A percentile compares a stretch with the other conserved stretches of the same genome.
These are phyloP conservation scores for Lasioglossum malachurum DNA, from an alignment of 2,888 invertebrate species.

Conservation along the genomic window DNA sequence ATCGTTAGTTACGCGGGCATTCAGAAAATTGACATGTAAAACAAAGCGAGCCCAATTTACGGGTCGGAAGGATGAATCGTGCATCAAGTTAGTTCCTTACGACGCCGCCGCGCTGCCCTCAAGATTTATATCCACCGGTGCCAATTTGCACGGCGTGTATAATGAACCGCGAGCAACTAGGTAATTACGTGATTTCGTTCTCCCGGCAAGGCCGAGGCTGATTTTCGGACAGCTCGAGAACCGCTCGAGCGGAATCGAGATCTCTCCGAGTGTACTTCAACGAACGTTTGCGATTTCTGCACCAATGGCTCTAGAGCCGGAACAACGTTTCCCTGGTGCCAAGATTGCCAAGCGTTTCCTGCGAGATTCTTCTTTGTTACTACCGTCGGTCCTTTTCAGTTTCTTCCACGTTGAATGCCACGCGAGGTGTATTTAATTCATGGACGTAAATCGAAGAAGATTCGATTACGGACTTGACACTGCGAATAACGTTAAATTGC, in stretches of 20 bases:
- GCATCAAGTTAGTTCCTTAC: not conserved
- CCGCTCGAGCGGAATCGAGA: slow-evolving; percentile 38
- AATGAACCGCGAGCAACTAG: not conserved
- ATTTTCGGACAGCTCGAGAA: slow-evolving; percentile 46
- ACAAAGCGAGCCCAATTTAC: slow-evolving; percentile 6
- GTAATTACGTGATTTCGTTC: slow-evolving; percentile 58
- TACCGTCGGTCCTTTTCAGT: not conserved
- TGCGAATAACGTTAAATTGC: too few species aligned
- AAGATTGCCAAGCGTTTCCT: slow-evolving; percentile 30
- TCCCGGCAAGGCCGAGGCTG: slow-evolving; percentile 20
- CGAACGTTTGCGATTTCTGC: slow-evolving; percentile 43
- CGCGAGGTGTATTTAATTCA: not conserved
- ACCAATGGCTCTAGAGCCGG: slow-evolving; percentile 29
- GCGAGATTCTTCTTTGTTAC: not conserved
- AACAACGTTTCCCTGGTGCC: slow-evolving; percentile 32
- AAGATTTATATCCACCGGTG: slow-evolving; percentile 14
- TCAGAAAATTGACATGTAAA: slow-evolving; percentile 12
- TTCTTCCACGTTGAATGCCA: not conserved
- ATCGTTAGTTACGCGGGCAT: slow-evolving; percentile 13
- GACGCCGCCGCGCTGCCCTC: not conserved
- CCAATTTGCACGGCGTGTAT: slow-evolving; percentile 2
- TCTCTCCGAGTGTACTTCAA: slow-evolving; percentile 48
- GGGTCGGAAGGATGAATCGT: slow-evolving; percentile 3
- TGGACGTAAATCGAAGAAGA: too few species aligned
- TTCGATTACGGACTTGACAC: too few species aligned